phyloP scores from a whole-genome alignment of 2,797 vertebrate genomes.

The Acanthurus lineatus region DNA sequence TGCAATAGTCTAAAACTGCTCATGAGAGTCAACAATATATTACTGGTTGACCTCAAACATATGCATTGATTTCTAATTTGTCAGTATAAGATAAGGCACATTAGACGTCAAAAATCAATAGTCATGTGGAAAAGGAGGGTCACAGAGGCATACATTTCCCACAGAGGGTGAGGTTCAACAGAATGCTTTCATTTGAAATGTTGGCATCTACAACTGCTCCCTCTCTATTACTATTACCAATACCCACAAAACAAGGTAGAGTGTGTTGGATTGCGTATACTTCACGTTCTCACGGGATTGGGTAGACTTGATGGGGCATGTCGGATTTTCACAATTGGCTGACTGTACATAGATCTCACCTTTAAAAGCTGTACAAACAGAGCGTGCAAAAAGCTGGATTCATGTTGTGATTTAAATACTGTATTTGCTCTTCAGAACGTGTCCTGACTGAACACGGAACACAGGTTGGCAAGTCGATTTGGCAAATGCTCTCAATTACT shows the following conservation, averaged over 20 bases:
- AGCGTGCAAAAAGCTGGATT: conserved; percentile 12
- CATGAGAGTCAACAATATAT: conserved; percentile 19
- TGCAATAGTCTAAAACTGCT: neutral
- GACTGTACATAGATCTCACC: conserved; percentile 4
- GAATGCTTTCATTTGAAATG: conserved; percentile 87
- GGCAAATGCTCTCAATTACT: neutral
- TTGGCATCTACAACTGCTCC: conserved; percentile 90
- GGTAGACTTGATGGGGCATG: conserved; percentile 11
- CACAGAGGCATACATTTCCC: conserved; percentile 26
- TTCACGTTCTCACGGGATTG: conserved; percentile 1
- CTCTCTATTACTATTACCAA: neutral
- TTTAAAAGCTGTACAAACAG: conserved; percentile 21
- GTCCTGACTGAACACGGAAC: conserved; percentile 8
- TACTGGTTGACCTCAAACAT: conserved; percentile 17
- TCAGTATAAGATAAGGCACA: conserved; percentile 41
- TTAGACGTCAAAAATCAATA: conserved; percentile 41
- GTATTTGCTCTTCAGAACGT: conserved; percentile 20
- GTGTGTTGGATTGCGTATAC: neutral
- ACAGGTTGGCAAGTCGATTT: conserved; percentile 1
- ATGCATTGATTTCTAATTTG: conserved; percentile 60
- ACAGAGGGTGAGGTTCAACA: conserved; percentile 29
- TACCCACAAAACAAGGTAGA: conserved; percentile 75
- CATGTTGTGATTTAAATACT: conserved; percentile 16
- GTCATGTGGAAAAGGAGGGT: conserved; percentile 2
- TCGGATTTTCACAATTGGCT: conserved; percentile 16